Evolutionary conservation across 2,113 vertebrate genomes (phyloP).

Genomic region (Labrus mixtus): DNA sequence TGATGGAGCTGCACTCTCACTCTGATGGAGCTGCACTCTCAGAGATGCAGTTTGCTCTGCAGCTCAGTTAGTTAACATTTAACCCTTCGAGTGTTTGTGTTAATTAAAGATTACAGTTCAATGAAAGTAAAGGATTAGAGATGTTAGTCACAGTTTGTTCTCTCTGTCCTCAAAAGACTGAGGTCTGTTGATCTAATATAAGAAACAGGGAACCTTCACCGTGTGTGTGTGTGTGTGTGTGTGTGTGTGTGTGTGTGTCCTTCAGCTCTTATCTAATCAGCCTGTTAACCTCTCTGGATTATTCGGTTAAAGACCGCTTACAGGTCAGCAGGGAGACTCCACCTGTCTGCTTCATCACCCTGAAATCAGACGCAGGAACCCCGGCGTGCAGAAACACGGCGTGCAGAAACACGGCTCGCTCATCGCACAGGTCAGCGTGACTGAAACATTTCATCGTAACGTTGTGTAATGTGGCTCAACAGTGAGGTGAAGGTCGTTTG

Average conservation of each 20-base stretch:
- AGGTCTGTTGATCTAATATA: background rate
- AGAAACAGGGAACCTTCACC: background rate
- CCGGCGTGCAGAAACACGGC: background rate
- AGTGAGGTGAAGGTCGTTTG: no score
- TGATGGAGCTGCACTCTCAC: no score
- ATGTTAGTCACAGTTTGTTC: background rate
- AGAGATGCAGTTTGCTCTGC: no score
- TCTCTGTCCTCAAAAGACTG: background rate
- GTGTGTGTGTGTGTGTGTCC: background rate
- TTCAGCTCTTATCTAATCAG: background rate
- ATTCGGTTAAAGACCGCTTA: slow-evolving; percentile 17
- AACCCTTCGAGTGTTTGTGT: no score
- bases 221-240: no score
- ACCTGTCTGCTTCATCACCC: background rate
- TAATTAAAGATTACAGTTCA: no score
- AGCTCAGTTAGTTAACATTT: no score
- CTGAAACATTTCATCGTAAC: background rate
- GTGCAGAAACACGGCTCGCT: background rate
- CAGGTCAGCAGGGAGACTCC: slow-evolving; percentile 16
- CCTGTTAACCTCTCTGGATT: slow-evolving; percentile 4
- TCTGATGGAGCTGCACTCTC: no score
- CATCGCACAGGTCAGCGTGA: background rate
- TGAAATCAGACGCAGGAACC: background rate
- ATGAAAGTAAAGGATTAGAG: background rate
- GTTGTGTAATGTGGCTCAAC: no score